phyloP scores from a whole-genome alignment of 2,888 invertebrate genomes.

The Yponomeuta plumbellus region DNA sequence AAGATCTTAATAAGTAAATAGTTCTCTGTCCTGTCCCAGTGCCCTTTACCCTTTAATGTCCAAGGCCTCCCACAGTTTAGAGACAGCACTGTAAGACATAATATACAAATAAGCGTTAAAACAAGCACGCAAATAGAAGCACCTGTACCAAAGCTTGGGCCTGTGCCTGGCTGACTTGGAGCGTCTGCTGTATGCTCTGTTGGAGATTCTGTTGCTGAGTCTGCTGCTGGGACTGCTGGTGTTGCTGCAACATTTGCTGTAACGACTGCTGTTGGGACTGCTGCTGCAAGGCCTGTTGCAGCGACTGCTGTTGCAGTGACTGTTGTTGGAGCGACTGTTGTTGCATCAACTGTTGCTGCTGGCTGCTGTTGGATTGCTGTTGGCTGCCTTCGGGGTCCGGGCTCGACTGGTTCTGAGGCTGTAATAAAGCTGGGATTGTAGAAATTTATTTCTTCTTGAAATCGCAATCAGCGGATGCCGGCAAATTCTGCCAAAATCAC shows the following conservation, averaged over 20 bases:
- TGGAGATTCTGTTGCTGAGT: constrained; percentile 45
- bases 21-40: too few species aligned
- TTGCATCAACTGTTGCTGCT: constrained; percentile 55
- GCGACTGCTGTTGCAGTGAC: constrained; percentile 37
- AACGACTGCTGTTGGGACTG: constrained; percentile 46
- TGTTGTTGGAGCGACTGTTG: constrained; percentile 57
- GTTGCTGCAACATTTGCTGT: constrained; percentile 43
- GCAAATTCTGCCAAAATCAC: too few species aligned
- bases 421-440: constrained; percentile 23
- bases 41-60: too few species aligned
- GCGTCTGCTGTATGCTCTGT: constrained; percentile 55
- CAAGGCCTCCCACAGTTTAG: too few species aligned
- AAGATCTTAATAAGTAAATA: too few species aligned
- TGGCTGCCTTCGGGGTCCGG: constrained; percentile 63
- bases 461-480: too few species aligned
- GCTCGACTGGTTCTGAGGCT: constrained; percentile 72
- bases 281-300: constrained; percentile 49
- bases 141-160: constrained; percentile 64
- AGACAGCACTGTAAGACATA: too few species aligned
- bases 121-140: not conserved
- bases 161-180: constrained; percentile 67
- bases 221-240: constrained; percentile 44
- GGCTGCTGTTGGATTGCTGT: constrained; percentile 67
- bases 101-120: not conserved
- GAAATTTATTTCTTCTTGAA: too few species aligned